phyloP scores from a whole-genome alignment of 2,888 invertebrate species.

The Ypsolopha scabrella region DNA sequence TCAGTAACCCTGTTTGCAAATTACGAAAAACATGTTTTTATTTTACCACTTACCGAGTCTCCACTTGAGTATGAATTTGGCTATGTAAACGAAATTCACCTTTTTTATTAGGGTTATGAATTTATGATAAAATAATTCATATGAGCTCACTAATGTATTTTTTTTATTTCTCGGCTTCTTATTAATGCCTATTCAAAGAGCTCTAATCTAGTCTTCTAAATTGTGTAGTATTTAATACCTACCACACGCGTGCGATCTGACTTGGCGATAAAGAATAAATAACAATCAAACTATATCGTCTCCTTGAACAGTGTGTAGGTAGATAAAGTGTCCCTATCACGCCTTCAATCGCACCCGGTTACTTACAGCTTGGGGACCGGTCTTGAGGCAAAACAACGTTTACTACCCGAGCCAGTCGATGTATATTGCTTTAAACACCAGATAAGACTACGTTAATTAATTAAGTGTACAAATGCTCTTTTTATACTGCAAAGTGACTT shows the following conservation, averaged over 20 bases:
- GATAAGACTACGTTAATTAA: not conserved
- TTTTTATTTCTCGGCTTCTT: no score
- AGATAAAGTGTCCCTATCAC: conserved; percentile 2
- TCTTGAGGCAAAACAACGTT: not conserved
- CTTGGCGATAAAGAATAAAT: conserved; percentile 43
- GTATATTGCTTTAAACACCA: not conserved
- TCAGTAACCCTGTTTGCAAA: no score
- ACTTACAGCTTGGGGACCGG: not conserved
- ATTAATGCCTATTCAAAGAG: no score
- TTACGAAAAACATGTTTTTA: no score
- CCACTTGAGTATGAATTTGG: no score
- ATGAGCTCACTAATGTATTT: no score
- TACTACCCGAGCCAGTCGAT: not conserved
- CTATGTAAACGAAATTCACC: no score
- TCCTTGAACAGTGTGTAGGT: conserved; percentile 10
- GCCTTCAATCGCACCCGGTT: not conserved
- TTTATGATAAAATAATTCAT: no score
- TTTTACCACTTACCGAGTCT: no score
- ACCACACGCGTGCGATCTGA: conserved; percentile 25
- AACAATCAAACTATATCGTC: conserved; percentile 42
- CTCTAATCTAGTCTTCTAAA: no score
- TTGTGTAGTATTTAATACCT: not conserved
- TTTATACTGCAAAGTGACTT: no score
- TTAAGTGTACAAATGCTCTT: not conserved
- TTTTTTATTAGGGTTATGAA: no score